Evolutionary conservation across 2,797 vertebrate genomes (phyloP).

Genomic region (Sebastes steindachneri): DNA sequence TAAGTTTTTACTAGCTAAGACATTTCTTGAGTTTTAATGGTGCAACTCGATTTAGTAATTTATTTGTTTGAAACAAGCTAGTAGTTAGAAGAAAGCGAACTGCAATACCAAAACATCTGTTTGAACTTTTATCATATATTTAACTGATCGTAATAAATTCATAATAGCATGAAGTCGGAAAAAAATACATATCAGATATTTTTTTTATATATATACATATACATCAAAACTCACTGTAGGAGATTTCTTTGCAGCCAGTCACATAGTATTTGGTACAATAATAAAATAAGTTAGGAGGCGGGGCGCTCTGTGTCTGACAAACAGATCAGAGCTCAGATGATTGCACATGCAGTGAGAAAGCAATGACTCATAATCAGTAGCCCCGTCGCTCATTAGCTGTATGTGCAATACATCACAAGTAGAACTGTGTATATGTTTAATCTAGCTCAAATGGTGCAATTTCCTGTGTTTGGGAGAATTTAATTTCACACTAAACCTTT

Average conservation of each 20-base stretch:
- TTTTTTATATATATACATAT: neutral
- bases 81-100: neutral
- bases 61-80: no score
- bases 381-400: conserved; percentile 53
- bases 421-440: conserved; percentile 38
- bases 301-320: neutral
- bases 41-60: neutral
- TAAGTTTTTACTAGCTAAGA: neutral
- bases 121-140: neutral
- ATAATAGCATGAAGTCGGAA: neutral
- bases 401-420: conserved; percentile 51
- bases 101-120: neutral
- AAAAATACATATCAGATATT: neutral
- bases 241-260: neutral
- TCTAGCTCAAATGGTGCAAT: conserved; percentile 47
- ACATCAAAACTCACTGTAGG: neutral
- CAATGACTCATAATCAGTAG: conserved; percentile 51
- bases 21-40: neutral
- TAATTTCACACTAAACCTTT: conserved; percentile 38
- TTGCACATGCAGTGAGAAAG: conserved; percentile 27
- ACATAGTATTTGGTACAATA: neutral
- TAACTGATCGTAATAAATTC: neutral
- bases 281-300: neutral
- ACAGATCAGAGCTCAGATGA: conserved; percentile 27
- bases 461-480: conserved; percentile 62